Evolutionary conservation across 2,113 vertebrate species (phyloP), one percentile per base, ranked within the genome.

Genomic region (Lepus europaeus): DNA sequence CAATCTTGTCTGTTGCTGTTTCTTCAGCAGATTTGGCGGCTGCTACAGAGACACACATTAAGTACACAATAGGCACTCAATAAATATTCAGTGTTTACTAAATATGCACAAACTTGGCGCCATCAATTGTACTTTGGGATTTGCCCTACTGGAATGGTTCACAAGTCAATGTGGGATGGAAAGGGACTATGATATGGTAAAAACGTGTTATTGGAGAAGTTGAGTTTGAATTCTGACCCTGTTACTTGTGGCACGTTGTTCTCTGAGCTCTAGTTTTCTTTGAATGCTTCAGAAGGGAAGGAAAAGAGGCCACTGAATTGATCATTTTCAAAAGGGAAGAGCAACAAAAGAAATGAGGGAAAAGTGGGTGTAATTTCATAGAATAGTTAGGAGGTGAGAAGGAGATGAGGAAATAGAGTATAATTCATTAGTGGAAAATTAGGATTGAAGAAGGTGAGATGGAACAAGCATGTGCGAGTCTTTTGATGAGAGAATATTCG

Each of bases 401-500:
- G 8, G 49, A 33, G 9, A 49, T 9, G 39, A 84, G 29, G 53
- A 84, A 90, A 56, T 25, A 64, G 80, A 72, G 33, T 11, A 20
- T 7, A 76, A 84, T 51, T 51, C 9, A 49, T 49, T 73, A 59
- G 31, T 19, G 90, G 90, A 70, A 87, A 79, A 63, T 27, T 53
- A 51, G 25, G 7, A 74, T 31, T 76, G 83, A 93, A 69, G 76
- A 70, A n/a, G 25, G 22, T 66, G 51, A 79, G 49, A 63, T 33
- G 61, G 9, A 79, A 64, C 23, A 69, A 49, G 29, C 11, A 13
- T 59, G 27, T n/a, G 13, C 13, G 7, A 59, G 3, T 45, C 5
- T 86, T 94, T 72, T 85, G 66, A 89, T 64, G 39, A 93, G n/a
- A 80, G n/a, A 19, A 53, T 10, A 59, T 39, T 5, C 78, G 73